Evolutionary conservation across 2,113 vertebrate species (phyloP).

Genomic region (Alexandromys fortis): DNA sequence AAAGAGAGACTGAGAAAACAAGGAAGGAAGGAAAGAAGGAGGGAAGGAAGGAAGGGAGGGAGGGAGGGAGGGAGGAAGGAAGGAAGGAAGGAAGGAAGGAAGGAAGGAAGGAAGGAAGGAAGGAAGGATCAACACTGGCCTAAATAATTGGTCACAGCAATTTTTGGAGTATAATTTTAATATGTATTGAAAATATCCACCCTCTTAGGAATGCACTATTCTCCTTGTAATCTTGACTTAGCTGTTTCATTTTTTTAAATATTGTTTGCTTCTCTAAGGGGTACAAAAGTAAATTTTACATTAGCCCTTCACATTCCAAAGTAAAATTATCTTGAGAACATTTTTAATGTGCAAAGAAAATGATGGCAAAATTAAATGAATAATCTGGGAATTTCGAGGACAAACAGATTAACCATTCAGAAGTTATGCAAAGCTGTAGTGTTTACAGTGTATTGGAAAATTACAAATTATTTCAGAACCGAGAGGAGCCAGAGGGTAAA

Average conservation of each 20-base stretch:
- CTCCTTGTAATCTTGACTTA: constrained; percentile 35
- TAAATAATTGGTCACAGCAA: not conserved
- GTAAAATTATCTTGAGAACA: constrained; percentile 16
- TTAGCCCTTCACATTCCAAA: constrained; percentile 16
- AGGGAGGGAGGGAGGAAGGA: not conserved
- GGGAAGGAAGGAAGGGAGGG: not conserved
- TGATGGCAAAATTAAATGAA: constrained; percentile 13
- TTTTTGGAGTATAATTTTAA: not conserved
- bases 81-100: not conserved
- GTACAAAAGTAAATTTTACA: constrained; percentile 28
- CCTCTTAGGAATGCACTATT: not conserved
- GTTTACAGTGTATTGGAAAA: constrained; percentile 54
- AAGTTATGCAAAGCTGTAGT: constrained; percentile 48
- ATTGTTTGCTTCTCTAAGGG: constrained; percentile 19
- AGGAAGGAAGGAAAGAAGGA: not conserved
- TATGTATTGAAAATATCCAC: not conserved
- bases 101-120: not conserved
- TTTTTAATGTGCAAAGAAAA: constrained; percentile 32
- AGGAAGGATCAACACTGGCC: not conserved
- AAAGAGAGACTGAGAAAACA: not conserved
- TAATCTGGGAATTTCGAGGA: constrained; percentile 30
- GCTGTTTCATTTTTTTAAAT: not conserved
- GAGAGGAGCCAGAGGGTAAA: constrained; percentile 60
- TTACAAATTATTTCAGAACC: constrained; percentile 57
- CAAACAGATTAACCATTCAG: constrained; percentile 55